Conservation (phyloP, 2,888 invertebrate genomes). For the Macropis europaea region DNA sequence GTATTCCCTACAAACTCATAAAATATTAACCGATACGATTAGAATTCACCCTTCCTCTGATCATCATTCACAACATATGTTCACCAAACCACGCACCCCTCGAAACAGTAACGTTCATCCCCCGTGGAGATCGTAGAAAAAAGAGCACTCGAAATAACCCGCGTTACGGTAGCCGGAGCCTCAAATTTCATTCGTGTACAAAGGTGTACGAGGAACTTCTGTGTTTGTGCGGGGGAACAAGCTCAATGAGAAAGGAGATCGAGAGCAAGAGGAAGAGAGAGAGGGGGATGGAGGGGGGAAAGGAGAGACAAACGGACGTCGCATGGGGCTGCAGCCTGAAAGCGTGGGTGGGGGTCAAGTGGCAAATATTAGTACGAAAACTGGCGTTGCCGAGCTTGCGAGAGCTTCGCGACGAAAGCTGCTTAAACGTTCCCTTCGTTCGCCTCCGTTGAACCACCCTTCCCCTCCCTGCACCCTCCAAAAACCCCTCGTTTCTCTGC, state of each 20-base stretch:
- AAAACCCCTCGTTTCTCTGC: conserved; percentile 44
- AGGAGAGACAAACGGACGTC: conserved; percentile 47
- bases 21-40: too few species aligned
- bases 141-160: conserved; percentile 12
- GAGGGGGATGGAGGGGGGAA: conserved; percentile 24
- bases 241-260: neutral
- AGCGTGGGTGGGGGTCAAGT: conserved; percentile 73
- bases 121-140: neutral
- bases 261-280: conserved; percentile 7
- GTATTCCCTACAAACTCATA: too few species aligned
- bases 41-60: neutral
- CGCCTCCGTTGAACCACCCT: conserved; percentile 47
- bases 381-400: conserved; percentile 72
- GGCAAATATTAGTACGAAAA: conserved; percentile 79
- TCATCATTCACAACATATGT: neutral
- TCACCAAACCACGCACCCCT: neutral
- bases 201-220: neutral
- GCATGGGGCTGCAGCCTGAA: conserved; percentile 35
- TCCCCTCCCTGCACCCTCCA: conserved; percentile 37
- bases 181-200: conserved; percentile 35
- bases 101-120: neutral
- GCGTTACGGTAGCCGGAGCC: neutral
- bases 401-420: conserved; percentile 76
- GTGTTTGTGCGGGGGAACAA: conserved; percentile 16
- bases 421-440: conserved; percentile 73